A percentile compares a stretch with the other conserved stretches of the same genome.
Conservation (phyloP, 2,888 invertebrate species). For the Nemapogon koenigi region DNA sequence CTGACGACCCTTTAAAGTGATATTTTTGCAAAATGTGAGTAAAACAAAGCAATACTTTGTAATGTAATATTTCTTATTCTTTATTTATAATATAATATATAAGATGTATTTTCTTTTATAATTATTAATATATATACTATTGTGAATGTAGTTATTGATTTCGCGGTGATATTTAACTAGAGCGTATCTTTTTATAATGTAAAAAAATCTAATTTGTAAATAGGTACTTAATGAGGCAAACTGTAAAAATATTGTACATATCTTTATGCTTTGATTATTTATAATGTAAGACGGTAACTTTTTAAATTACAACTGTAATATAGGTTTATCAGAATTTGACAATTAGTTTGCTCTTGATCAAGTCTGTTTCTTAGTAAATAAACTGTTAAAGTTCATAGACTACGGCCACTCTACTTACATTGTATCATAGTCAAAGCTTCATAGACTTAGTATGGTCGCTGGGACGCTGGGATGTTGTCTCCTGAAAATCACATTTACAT, state of each 20-base stretch:
- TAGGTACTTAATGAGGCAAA: conserved; percentile 60
- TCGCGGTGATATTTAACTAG: conserved; percentile 61
- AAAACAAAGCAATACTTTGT: conserved; percentile 78
- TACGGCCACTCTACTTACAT: conserved; percentile 17
- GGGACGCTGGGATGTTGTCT: neutral
- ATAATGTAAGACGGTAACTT: conserved; percentile 33
- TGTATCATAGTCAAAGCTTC: conserved; percentile 13
- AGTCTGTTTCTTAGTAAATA: neutral
- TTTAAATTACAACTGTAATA: no score
- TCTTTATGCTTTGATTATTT: conserved; percentile 64
- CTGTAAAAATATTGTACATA: conserved; percentile 65
- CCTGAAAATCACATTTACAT: conserved; percentile 30
- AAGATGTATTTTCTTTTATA: conserved; percentile 57
- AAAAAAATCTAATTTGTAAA: conserved; percentile 61
- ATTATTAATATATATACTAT: conserved; percentile 49
- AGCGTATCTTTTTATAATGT: conserved; percentile 61
- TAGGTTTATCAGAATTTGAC: no score
- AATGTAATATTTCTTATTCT: conserved; percentile 69
- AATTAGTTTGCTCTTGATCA: no score
- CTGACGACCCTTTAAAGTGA: conserved; percentile 52
- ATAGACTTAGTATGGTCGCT: neutral
- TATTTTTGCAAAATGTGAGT: conserved; percentile 75
- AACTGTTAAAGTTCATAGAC: conserved; percentile 16
- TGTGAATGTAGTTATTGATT: conserved; percentile 62
- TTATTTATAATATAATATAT: conserved; percentile 44